Evolutionary conservation across 2,113 vertebrate species (phyloP).

Genomic region (Myrmophylax atrothorax): DNA sequence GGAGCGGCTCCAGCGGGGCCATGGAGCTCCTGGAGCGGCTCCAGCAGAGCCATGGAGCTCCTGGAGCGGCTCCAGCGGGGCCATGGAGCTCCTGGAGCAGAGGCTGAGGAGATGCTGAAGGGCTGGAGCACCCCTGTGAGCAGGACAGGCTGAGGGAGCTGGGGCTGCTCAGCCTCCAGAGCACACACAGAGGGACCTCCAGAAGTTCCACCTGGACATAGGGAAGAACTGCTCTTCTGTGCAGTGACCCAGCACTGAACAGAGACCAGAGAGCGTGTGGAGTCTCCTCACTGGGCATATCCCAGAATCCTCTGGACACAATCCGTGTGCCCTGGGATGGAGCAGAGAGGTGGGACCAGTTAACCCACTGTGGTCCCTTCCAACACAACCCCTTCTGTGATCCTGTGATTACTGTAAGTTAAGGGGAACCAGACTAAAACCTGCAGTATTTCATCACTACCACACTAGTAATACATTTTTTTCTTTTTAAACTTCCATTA

Average conservation of each 20-base stretch:
- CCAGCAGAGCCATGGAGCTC: not conserved
- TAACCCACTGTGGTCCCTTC: not conserved
- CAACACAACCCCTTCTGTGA: not conserved
- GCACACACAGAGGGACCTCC: no score
- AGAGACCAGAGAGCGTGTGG: not conserved
- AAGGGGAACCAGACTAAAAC: not conserved
- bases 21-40: not conserved
- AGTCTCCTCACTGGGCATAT: no score
- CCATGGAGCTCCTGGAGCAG: not conserved
- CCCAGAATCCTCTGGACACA: not conserved
- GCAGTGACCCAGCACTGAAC: not conserved
- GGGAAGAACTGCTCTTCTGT: not conserved
- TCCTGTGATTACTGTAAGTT: not conserved
- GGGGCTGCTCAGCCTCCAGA: not conserved
- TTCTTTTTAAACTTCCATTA: not conserved
- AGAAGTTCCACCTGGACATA: not conserved
- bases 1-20: no score
- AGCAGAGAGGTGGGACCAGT: not conserved
- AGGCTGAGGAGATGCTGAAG: not conserved
- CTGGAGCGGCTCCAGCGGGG: not conserved
- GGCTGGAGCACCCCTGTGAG: not conserved
- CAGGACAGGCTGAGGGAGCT: not conserved
- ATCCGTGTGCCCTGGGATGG: not conserved
- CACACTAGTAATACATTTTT: rapidly evolving
- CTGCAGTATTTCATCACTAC: not conserved